phyloP scores from a whole-genome alignment of 2,113 vertebrate genomes.

The Anhinga rufa region DNA sequence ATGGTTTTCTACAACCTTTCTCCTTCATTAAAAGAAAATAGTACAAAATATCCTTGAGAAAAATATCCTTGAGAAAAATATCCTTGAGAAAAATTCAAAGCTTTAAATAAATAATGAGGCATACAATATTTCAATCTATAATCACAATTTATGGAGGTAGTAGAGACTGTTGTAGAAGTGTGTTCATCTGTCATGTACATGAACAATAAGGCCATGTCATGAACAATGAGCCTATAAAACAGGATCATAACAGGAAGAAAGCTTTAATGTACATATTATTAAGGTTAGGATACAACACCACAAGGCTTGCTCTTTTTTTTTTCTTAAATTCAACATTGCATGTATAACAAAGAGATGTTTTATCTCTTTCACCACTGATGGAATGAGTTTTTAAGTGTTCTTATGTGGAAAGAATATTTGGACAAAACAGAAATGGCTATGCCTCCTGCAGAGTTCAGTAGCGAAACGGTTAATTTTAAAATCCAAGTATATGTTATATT shows the following conservation, averaged over 20 bases:
- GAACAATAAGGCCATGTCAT: background rate
- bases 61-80: background rate
- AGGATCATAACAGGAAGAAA: slow-evolving; percentile 9
- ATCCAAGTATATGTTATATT: background rate
- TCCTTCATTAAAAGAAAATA: background rate
- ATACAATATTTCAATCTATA: slow-evolving; percentile 14
- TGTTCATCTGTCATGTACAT: background rate
- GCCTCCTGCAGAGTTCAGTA: background rate
- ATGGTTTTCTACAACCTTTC: background rate
- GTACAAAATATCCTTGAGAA: background rate
- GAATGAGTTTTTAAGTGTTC: background rate
- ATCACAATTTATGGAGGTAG: background rate
- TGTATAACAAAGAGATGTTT: background rate
- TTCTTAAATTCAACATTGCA: background rate
- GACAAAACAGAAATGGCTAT: background rate
- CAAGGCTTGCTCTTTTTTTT: background rate
- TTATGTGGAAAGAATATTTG: background rate
- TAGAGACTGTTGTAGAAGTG: background rate
- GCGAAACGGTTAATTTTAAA: background rate
- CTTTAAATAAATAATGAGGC: slow-evolving; percentile 3
- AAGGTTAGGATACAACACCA: background rate
- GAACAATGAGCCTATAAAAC: slow-evolving; percentile 11
- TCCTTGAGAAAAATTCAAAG: background rate
- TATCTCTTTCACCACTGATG: background rate
- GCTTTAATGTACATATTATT: slow-evolving; percentile 27